Percentiles rank a stretch among this genome's conserved stretches.
Evolutionary conservation across 2,797 vertebrate species (phyloP).

Genomic region (Pipistrellus kuhlii): DNA sequence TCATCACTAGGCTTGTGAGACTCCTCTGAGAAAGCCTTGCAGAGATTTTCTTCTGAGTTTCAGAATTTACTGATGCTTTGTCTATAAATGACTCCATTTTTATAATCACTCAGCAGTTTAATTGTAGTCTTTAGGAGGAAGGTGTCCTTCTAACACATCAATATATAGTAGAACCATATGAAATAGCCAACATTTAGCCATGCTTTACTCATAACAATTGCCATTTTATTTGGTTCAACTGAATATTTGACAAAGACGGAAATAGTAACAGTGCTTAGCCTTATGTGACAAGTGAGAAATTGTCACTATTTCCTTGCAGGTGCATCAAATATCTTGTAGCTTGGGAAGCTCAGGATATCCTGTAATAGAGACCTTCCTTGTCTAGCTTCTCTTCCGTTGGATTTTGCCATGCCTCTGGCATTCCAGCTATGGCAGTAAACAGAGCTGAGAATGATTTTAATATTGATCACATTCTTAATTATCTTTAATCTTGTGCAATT

Average conservation of each 20-base stretch:
- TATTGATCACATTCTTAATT: not conserved
- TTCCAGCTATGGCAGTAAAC: not conserved
- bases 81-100: constrained; percentile 6
- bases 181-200: not conserved
- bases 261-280: constrained; percentile 38
- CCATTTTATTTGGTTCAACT: not conserved
- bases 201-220: not conserved
- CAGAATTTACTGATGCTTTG: not conserved
- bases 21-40: not conserved
- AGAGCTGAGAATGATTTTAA: not conserved
- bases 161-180: not conserved
- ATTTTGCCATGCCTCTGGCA: not conserved
- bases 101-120: not conserved
- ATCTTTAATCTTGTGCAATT: constrained; percentile 21
- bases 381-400: not conserved
- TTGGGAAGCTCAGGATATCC: not conserved
- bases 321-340: not conserved
- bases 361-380: not conserved
- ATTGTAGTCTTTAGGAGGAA: not conserved
- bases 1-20: not conserved
- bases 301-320: not conserved
- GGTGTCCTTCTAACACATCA: not conserved
- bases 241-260: not conserved
- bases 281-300: not conserved
- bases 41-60: constrained; percentile 32